Percentiles rank a stretch among this genome's conserved stretches.
Evolutionary conservation across 1,140 invertebrate species (phyloP).

Genomic region (Macrosteles quadrilineatus): DNA sequence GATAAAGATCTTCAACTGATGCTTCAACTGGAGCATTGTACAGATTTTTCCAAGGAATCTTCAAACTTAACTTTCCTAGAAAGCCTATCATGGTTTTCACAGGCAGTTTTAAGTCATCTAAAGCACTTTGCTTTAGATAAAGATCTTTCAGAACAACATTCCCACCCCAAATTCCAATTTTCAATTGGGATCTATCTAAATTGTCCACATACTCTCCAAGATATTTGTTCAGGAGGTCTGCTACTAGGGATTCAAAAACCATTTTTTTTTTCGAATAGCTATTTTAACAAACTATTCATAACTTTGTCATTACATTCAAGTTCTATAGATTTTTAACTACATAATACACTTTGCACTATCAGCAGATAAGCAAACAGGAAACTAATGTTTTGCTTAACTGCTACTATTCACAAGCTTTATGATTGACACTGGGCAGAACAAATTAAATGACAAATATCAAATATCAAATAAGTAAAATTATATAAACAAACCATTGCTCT

Average conservation of each 20-base stretch:
- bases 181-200: constrained; percentile 89
- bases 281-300: too few relatives aligned
- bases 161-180: constrained; percentile 97
- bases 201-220: constrained; percentile 96
- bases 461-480: too few relatives aligned
- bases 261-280: too few relatives aligned
- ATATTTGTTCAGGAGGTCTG: constrained; percentile 89
- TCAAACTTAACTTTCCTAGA: constrained; percentile 90
- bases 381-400: too few relatives aligned
- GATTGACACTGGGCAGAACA: too few relatives aligned
- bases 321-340: too few relatives aligned
- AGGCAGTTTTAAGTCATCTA: constrained; percentile 89
- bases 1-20: constrained; percentile 82
- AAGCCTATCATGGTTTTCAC: constrained; percentile 87
- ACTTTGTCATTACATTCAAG: too few relatives aligned
- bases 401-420: too few relatives aligned
- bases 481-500: too few relatives aligned
- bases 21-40: constrained; percentile 92
- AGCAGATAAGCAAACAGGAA: too few relatives aligned
- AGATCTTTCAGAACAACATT: constrained; percentile 94
- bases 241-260: constrained; percentile 94
- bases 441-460: too few relatives aligned
- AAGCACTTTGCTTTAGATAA: constrained; percentile 86
- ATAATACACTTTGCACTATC: too few relatives aligned
- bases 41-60: constrained; percentile 98